Evolutionary conservation across 2,888 invertebrate species (phyloP).

Genomic region (Anarsia innoxiella): DNA sequence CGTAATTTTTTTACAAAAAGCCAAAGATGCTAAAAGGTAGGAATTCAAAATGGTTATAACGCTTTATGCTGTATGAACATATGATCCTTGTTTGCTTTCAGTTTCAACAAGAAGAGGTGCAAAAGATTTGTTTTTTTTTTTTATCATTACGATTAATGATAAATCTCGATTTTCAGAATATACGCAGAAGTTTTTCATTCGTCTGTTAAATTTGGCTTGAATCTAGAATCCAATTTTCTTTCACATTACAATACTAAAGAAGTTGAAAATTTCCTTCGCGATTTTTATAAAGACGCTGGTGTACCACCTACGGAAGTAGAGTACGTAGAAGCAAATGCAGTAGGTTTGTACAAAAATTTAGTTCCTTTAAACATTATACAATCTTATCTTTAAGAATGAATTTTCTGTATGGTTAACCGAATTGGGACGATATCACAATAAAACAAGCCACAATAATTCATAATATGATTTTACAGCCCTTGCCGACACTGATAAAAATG

Average conservation of each 20-base stretch:
- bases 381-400: no score
- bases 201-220: constrained; percentile 28
- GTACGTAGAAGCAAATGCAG: constrained; percentile 89
- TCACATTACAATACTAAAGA: constrained; percentile 30
- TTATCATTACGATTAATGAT: not conserved
- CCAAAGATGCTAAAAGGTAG: constrained; percentile 72
- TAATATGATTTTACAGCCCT: constrained; percentile 52
- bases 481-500: constrained; percentile 76
- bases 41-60: constrained; percentile 2
- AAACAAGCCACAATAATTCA: no score
- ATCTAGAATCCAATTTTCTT: constrained; percentile 28
- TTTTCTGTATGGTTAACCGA: no score
- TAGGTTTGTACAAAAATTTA: constrained; percentile 54
- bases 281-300: constrained; percentile 76
- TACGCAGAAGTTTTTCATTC: constrained; percentile 43
- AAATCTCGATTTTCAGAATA: constrained; percentile 27
- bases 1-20: constrained; percentile 80
- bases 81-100: no score
- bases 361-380: not conserved
- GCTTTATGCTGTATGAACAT: not conserved
- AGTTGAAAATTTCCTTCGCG: constrained; percentile 65
- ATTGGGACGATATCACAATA: no score
- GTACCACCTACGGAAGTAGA: constrained; percentile 79
- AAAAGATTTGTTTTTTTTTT: not conserved
- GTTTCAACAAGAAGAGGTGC: not conserved